Evolutionary conservation across 2,797 vertebrate species (phyloP).

Genomic region (Octomys mimax): DNA sequence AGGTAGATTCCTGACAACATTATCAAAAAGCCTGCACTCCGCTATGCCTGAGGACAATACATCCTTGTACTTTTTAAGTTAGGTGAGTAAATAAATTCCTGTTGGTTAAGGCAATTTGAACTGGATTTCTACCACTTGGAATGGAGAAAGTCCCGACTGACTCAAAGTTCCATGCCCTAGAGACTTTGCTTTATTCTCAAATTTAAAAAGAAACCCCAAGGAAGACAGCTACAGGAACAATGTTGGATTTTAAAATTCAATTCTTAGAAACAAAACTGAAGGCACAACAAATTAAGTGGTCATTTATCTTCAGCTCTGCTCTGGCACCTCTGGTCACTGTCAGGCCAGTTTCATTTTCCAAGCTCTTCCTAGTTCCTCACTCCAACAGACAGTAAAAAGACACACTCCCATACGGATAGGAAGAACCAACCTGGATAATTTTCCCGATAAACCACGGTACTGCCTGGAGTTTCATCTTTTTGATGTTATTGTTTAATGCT

Average conservation of each 20-base stretch:
- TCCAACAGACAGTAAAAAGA: not conserved
- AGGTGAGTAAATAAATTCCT: not conserved
- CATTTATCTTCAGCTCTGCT: not conserved
- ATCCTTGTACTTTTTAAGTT: not conserved
- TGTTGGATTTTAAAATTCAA: not conserved
- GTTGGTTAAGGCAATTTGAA: not conserved
- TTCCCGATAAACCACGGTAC: constrained; percentile 97
- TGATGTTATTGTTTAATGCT: constrained; percentile 92
- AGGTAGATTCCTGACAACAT: not conserved
- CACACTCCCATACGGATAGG: not conserved
- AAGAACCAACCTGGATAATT: constrained; percentile 94
- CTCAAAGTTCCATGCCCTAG: not conserved
- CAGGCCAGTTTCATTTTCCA: not conserved
- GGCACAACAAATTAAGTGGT: not conserved
- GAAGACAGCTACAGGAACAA: not conserved
- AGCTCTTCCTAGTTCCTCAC: not conserved
- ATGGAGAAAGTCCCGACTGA: not conserved
- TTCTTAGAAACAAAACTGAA: not conserved
- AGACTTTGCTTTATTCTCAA: constrained; percentile 2
- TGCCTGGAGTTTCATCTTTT: constrained; percentile 93
- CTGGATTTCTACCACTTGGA: not conserved
- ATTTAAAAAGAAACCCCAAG: not conserved
- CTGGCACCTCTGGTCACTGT: not conserved
- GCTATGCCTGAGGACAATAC: not conserved
- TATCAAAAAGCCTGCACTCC: not conserved